phyloP scores from a whole-genome alignment of 2,113 vertebrate genomes.

The Brachyhypopomus gauderio region DNA sequence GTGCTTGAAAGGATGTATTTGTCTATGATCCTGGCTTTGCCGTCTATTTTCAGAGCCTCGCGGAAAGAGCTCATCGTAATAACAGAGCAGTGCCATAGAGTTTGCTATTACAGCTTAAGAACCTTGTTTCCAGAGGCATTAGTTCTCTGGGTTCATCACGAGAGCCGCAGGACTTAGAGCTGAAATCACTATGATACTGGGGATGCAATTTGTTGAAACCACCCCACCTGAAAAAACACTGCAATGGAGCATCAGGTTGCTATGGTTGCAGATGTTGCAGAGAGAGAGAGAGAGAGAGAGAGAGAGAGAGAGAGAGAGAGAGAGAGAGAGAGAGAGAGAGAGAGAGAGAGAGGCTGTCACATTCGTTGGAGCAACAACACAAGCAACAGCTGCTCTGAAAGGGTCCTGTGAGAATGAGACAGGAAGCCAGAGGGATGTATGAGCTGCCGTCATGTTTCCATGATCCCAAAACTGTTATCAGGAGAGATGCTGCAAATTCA shows the following conservation, averaged over 20 bases:
- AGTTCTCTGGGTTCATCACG: neutral
- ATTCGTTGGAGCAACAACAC: conserved; percentile 21
- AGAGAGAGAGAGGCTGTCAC: conserved; percentile 19
- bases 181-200: neutral
- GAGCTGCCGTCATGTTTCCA: conserved; percentile 14
- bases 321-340: neutral
- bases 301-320: conserved; percentile 7
- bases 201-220: conserved; percentile 25
- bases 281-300: neutral
- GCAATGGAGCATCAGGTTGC: conserved; percentile 42
- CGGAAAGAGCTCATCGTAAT: neutral
- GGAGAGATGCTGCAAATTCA: neutral
- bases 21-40: neutral
- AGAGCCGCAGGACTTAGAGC: neutral
- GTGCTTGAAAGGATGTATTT: neutral
- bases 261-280: conserved; percentile 33
- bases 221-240: neutral
- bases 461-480: neutral
- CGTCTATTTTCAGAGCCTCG: neutral
- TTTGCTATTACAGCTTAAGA: neutral
- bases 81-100: neutral
- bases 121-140: neutral
- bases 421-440: conserved; percentile 2
- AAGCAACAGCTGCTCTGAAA: conserved; percentile 19
- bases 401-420: conserved; percentile 25